Conservation (phyloP, 2,888 invertebrate genomes). For the Leucoma salicis region DNA sequence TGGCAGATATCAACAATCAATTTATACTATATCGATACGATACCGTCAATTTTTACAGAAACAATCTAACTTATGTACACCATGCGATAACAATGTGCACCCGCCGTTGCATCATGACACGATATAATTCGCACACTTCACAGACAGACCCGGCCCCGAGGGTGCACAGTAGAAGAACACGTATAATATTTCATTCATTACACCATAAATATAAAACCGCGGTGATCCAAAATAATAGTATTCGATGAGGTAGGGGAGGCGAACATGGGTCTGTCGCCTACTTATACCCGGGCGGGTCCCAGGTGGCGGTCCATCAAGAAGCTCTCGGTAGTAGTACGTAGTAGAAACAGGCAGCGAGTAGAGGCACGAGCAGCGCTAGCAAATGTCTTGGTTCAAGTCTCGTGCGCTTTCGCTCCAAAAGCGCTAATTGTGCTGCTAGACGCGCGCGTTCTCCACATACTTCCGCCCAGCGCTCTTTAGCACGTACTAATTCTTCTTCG, state of each 20-base stretch:
- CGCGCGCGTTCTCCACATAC: constrained; percentile 84
- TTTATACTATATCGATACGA: constrained; percentile 67
- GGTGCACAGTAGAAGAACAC: constrained; percentile 41
- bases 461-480: constrained; percentile 88
- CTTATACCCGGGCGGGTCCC: constrained; percentile 77
- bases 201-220: constrained; percentile 51
- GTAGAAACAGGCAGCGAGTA: constrained; percentile 82
- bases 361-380: constrained; percentile 73
- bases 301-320: constrained; percentile 84
- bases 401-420: constrained; percentile 75
- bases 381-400: constrained; percentile 77
- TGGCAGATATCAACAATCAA: constrained; percentile 80
- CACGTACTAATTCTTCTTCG: constrained; percentile 87
- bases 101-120: constrained; percentile 59
- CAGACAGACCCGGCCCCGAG: constrained; percentile 27
- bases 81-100: constrained; percentile 57
- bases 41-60: constrained; percentile 72
- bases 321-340: constrained; percentile 81
- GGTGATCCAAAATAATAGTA: constrained; percentile 35
- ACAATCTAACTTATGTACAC: constrained; percentile 59
- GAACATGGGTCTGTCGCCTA: too few species aligned
- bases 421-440: constrained; percentile 79
- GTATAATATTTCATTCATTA: constrained; percentile 49
- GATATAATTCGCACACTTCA: constrained; percentile 31
- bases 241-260: background rate